Percentiles rank a stretch among this genome's conserved stretches.
Evolutionary conservation across 2,797 vertebrate species (phyloP).

Genomic region (Gambusia yucatana): DNA sequence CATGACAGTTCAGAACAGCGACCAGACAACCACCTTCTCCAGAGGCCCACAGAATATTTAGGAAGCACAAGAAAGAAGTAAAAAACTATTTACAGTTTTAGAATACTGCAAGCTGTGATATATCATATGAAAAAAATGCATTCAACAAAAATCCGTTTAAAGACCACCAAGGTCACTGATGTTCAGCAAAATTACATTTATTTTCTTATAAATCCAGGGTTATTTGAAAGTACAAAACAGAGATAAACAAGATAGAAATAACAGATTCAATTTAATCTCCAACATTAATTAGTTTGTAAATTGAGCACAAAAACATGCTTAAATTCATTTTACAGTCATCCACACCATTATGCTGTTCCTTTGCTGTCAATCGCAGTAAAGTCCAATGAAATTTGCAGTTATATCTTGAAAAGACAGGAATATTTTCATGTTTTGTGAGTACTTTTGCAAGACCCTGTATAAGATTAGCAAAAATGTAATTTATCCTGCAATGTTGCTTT

Average conservation of each 20-base stretch:
- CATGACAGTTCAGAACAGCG: conserved; percentile 64
- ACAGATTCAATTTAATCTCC: too few relatives aligned
- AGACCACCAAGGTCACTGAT: conserved; percentile 15
- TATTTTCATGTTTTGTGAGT: neutral
- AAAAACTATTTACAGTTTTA: conserved; percentile 45
- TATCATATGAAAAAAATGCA: conserved; percentile 14
- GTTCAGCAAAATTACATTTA: conserved; percentile 1
- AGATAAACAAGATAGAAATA: neutral
- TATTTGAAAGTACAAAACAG: neutral
- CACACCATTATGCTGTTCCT: too few relatives aligned
- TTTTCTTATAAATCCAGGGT: neutral
- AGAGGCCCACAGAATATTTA: conserved; percentile 41
- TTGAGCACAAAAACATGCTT: neutral
- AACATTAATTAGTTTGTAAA: neutral
- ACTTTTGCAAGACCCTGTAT: neutral
- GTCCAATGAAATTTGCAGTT: neutral
- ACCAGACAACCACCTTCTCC: conserved; percentile 67
- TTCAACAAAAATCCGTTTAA: conserved; percentile 38
- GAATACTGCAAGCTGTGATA: conserved; percentile 19
- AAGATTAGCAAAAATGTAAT: neutral
- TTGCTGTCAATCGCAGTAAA: neutral
- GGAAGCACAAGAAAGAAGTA: conserved; percentile 51
- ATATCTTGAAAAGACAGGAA: neutral
- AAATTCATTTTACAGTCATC: neutral
- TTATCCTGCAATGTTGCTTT: neutral